Percentiles rank a stretch among this genome's conserved stretches.
Conservation (phyloP, 1,140 invertebrate genomes). For the Leptoteleia sp. region DNA sequence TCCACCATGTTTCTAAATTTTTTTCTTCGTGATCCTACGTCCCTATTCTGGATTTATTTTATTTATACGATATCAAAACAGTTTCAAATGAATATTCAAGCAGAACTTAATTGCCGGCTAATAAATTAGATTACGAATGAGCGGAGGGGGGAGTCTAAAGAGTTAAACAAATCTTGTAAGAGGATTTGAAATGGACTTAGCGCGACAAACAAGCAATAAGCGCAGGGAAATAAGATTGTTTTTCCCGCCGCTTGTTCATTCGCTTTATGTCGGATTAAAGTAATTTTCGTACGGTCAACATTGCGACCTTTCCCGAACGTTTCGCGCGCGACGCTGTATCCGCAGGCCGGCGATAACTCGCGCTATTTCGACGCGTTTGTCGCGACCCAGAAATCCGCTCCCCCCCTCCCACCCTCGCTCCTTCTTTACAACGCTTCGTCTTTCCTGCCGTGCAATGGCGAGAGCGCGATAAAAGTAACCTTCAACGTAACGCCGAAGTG, state of each 20-base stretch:
- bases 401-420: too few relatives aligned
- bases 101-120: too few relatives aligned
- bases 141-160: background rate
- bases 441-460: background rate
- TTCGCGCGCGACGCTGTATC: constrained; percentile 1
- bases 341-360: background rate
- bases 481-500: background rate
- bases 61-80: too few relatives aligned
- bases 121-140: too few relatives aligned
- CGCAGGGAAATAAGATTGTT: constrained; percentile 44
- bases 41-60: too few relatives aligned
- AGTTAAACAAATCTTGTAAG: constrained; percentile 38
- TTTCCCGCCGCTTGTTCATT: constrained; percentile 30
- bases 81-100: too few relatives aligned
- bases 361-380: background rate
- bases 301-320: constrained; percentile 19
- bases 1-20: too few relatives aligned
- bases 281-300: constrained; percentile 19
- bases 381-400: constrained; percentile 6
- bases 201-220: constrained; percentile 34
- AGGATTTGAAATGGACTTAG: constrained; percentile 43
- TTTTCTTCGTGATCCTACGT: too few relatives aligned
- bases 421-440: too few relatives aligned
- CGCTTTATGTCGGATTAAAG: constrained; percentile 27
- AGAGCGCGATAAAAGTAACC: constrained; percentile 17